Evolutionary conservation across 2,113 vertebrate genomes (phyloP).

Genomic region (Phrynocephalus versicolor): DNA sequence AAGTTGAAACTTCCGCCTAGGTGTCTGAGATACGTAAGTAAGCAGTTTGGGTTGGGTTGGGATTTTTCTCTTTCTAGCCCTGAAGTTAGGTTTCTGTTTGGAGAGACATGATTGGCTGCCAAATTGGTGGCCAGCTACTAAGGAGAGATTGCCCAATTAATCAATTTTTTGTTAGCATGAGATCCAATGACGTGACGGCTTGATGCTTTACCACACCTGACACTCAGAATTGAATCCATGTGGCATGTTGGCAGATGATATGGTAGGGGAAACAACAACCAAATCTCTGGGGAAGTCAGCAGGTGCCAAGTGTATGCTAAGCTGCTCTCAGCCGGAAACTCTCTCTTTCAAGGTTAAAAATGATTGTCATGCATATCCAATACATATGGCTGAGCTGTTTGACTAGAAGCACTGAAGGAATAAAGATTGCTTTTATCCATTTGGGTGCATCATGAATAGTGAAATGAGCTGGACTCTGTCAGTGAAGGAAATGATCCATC

Average conservation of each 20-base stretch:
- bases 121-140: not conserved
- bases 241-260: slow-evolving; percentile 46
- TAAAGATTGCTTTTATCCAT: slow-evolving; percentile 48
- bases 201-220: slow-evolving; percentile 20
- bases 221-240: slow-evolving; percentile 11
- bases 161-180: not conserved
- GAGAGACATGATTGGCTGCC: slow-evolving; percentile 13
- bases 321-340: slow-evolving; percentile 55
- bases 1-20: not conserved
- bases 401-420: slow-evolving; percentile 25
- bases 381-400: slow-evolving; percentile 33
- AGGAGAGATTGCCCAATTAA: slow-evolving; percentile 28
- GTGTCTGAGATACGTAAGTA: slow-evolving; percentile 1
- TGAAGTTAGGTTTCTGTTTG: not conserved
- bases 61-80: not conserved
- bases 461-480: slow-evolving; percentile 42
- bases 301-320: slow-evolving; percentile 41
- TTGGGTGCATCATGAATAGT: slow-evolving; percentile 38
- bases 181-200: slow-evolving; percentile 8
- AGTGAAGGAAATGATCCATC: slow-evolving; percentile 8
- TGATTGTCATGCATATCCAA: slow-evolving; percentile 36
- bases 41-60: not conserved
- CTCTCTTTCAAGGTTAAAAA: slow-evolving; percentile 12
- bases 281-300: slow-evolving; percentile 30
- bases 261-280: slow-evolving; percentile 39